Conservation (phyloP, 2,888 invertebrate genomes). For the Julus scandinavius region DNA sequence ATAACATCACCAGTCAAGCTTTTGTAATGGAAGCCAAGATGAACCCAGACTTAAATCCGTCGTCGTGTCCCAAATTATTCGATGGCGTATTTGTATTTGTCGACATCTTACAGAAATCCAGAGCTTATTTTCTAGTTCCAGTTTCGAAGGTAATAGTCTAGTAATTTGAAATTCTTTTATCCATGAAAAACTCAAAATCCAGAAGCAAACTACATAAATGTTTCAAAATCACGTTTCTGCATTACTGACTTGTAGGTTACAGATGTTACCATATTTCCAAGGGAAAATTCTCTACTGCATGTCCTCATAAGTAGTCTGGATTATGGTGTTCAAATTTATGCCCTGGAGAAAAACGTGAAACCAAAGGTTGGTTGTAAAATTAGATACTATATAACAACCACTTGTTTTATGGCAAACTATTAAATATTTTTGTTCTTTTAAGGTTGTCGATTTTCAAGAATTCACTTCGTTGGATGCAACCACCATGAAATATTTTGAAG, state of each 20-base stretch:
- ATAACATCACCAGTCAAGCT: constrained; percentile 29
- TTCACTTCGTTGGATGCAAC: background rate
- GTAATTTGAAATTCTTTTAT: background rate
- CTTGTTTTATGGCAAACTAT: too few relatives aligned
- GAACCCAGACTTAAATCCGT: background rate
- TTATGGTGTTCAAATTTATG: constrained; percentile 5
- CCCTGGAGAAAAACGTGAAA: background rate
- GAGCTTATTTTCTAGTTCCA: background rate
- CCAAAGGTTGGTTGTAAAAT: background rate
- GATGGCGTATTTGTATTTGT: background rate
- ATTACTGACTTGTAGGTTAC: background rate
- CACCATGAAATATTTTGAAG: background rate
- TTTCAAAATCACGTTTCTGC: background rate
- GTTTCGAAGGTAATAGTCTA: background rate
- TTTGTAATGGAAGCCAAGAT: background rate
- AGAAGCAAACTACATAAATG: background rate
- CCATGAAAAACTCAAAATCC: background rate
- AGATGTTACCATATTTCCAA: background rate
- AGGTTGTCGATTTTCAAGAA: background rate
- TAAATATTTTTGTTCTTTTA: too few relatives aligned
- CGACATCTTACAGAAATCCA: background rate
- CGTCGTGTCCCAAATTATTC: background rate
- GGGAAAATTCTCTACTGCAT: background rate
- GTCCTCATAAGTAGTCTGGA: constrained; percentile 1
- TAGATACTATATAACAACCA: background rate